Percentiles rank a stretch among this genome's conserved stretches.
These are phyloP conservation scores for Crotalus viridis DNA, from an alignment of 2,113 vertebrate species.

Conservation along the genomic window DNA sequence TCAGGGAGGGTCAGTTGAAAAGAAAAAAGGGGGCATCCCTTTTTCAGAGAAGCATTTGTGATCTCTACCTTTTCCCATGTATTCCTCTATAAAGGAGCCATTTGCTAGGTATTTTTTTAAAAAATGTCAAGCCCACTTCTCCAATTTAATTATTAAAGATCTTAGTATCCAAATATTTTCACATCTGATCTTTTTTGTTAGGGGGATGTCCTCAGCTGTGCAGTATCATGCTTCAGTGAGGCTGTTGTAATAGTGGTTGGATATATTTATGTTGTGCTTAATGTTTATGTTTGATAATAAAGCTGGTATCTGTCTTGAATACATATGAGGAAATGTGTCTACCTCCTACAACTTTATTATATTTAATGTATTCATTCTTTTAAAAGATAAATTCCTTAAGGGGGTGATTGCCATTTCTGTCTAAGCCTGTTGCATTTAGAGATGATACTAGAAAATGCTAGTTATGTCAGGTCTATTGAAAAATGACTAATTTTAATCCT, in stretches of 20 bases:
- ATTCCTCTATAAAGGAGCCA: not conserved
- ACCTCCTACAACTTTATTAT: not conserved
- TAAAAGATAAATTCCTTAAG: not conserved
- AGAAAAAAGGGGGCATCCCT: not conserved
- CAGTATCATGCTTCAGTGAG: not conserved
- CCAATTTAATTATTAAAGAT: not conserved
- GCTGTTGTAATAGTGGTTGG: not conserved
- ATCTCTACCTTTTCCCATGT: not conserved
- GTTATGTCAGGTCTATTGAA: slow-evolving; percentile 3
- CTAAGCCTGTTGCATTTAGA: not conserved
- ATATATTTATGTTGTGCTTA: slow-evolving; percentile 1
- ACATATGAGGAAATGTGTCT: slow-evolving; percentile 15
- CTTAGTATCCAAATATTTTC: not conserved
- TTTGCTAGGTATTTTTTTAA: not conserved
- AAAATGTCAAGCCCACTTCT: not conserved
- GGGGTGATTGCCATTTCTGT: not conserved
- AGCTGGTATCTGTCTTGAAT: not conserved
- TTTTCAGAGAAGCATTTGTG: not conserved
- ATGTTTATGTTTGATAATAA: slow-evolving; percentile 30
- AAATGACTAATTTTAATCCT: slow-evolving; percentile 15
- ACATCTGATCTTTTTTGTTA: not conserved
- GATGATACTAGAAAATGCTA: slow-evolving; percentile 9
- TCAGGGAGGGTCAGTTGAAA: not conserved
- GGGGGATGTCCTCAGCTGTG: not conserved
- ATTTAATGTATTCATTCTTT: not conserved